Percentiles rank a stretch among this genome's conserved stretches.
Evolutionary conservation across 2,888 invertebrate species (phyloP).

Genomic region (Lapara coniferarum): DNA sequence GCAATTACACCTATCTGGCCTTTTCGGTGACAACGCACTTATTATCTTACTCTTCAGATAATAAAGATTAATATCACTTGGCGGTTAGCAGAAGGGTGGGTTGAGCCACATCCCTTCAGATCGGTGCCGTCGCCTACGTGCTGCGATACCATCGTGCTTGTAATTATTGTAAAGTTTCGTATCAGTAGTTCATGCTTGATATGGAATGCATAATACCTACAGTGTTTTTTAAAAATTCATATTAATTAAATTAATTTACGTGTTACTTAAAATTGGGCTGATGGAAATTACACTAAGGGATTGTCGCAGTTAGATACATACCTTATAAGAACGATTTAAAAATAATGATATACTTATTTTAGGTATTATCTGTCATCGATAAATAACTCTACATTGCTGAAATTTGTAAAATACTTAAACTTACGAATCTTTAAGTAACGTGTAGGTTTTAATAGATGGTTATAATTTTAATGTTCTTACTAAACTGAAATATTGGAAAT

Average conservation of each 20-base stretch:
- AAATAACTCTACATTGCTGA: too few species aligned
- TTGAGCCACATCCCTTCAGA: slow-evolving; percentile 68
- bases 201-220: slow-evolving; percentile 31
- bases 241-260: neutral
- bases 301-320: too few species aligned
- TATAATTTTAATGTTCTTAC: too few species aligned
- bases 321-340: too few species aligned
- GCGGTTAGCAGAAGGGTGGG: slow-evolving; percentile 55
- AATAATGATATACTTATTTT: too few species aligned
- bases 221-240: slow-evolving; percentile 23
- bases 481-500: too few species aligned
- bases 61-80: slow-evolving; percentile 76
- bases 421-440: too few species aligned
- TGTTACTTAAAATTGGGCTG: too few species aligned
- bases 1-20: slow-evolving; percentile 68
- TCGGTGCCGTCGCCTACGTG: slow-evolving; percentile 71
- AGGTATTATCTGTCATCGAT: too few species aligned
- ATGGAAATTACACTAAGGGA: too few species aligned
- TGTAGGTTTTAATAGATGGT: too few species aligned
- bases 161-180: slow-evolving; percentile 53
- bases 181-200: slow-evolving; percentile 45
- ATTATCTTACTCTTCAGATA: slow-evolving; percentile 63
- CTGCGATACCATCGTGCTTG: slow-evolving; percentile 55
- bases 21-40: slow-evolving; percentile 61
- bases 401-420: too few species aligned